Evolutionary conservation across 1,140 invertebrate species (phyloP).

Genomic region (Polypedilum pembai): DNA sequence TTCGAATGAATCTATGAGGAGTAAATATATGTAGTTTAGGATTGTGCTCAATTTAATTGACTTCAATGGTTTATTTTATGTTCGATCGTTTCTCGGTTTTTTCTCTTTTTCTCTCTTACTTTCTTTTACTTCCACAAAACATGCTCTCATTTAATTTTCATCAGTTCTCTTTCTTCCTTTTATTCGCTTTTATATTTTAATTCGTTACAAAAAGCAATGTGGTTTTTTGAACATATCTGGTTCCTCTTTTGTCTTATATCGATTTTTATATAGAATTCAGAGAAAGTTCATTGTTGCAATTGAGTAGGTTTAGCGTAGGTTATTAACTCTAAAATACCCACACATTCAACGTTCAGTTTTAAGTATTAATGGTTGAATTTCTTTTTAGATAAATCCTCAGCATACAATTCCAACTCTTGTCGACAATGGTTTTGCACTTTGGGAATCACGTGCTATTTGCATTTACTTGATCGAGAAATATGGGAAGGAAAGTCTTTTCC

Average conservation of each 20-base stretch:
- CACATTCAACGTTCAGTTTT: not conserved
- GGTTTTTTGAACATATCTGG: too few species aligned
- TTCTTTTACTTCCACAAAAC: not conserved
- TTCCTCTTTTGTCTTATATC: not conserved
- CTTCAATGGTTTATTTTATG: not conserved
- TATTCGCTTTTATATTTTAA: not conserved
- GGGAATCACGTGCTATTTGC: constrained; percentile 66
- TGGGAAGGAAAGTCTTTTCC: constrained; percentile 58
- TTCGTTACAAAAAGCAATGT: too few species aligned
- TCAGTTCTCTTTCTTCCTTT: not conserved
- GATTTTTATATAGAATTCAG: not conserved
- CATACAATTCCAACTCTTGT: constrained; percentile 60
- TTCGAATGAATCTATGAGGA: too few species aligned
- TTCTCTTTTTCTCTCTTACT: not conserved
- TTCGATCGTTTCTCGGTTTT: not conserved
- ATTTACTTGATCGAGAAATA: constrained; percentile 62
- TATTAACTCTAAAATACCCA: not conserved
- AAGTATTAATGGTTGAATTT: not conserved
- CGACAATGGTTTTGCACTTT: constrained; percentile 57
- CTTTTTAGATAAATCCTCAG: constrained; percentile 42
- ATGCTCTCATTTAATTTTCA: constrained; percentile 3
- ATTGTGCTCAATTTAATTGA: not conserved
- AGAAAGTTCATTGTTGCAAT: not conserved
- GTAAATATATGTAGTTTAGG: not conserved
- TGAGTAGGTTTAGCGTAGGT: not conserved